Percentiles rank a stretch among this genome's conserved stretches.
phyloP scores from a whole-genome alignment of 2,888 invertebrate species.

The Papilio protenor region DNA sequence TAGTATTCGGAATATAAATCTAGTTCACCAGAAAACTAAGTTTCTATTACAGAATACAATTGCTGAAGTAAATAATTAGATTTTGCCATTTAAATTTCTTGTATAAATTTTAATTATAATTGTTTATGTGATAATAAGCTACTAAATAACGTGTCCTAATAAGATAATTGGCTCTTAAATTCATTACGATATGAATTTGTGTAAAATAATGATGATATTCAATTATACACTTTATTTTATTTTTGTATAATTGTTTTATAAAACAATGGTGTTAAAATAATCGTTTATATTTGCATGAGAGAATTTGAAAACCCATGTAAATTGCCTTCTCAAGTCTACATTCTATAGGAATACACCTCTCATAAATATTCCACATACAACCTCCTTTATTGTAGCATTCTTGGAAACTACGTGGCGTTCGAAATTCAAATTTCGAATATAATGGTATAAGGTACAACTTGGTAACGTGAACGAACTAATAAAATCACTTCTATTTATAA shows the following conservation, averaged over 20 bases:
- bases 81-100: not conserved
- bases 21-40: slow-evolving; percentile 8
- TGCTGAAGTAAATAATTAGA: not conserved
- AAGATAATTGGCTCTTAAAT: not conserved
- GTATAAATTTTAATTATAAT: not conserved
- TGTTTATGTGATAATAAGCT: not conserved
- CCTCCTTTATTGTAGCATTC: slow-evolving; percentile 42
- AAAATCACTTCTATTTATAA: slow-evolving; percentile 40
- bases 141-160: not conserved
- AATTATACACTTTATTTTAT: not conserved
- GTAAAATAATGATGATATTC: not conserved
- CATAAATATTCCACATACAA: slow-evolving; percentile 43
- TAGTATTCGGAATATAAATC: slow-evolving; percentile 29
- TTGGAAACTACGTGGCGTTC: slow-evolving; percentile 40
- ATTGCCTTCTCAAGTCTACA: slow-evolving; percentile 23
- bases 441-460: slow-evolving; percentile 29
- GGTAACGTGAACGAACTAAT: slow-evolving; percentile 39
- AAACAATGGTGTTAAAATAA: not conserved
- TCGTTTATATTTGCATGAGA: not conserved
- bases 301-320: slow-evolving; percentile 21
- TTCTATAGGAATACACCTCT: slow-evolving; percentile 35
- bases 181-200: not conserved
- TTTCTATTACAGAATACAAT: not conserved
- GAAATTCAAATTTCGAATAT: slow-evolving; percentile 40
- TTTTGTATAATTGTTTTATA: not conserved